Base-by-base conservation (phyloP, 2,797 vertebrate species). In the Dendrocincla fuliginosa region DNA sequence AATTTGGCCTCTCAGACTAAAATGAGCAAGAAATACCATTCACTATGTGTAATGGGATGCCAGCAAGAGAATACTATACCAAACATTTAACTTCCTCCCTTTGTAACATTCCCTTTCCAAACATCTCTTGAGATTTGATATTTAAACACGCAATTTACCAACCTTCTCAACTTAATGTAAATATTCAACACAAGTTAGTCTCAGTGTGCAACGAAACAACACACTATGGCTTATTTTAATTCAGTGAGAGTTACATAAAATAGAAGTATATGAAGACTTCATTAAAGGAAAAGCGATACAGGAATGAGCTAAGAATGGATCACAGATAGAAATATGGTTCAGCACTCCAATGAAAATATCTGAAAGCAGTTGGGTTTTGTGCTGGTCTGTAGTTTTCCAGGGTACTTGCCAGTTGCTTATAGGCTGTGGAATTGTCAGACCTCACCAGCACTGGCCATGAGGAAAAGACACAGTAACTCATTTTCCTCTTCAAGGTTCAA, bases 81-180 rank as follows among this genome's bases (percentile, higher is more conserved):
- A 96, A 95, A 88, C 84, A 92, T 89, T 93, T 80, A 89, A 95
- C 95, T 97, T 97, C 92, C 92, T 94, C 84, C 64, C 89, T 93
- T 95, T 95, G 78, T 96, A 97, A 94, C 79, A 35, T 81, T 94
- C 94, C 37, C 73, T 57, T 78, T 89, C 65, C 89, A 95, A 95
- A 91, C 69, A 91, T 95, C 95, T 94, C 95, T 82, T 89, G 95
- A 93, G 92, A 95, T 92, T 94, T 64, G 80, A 95, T 97, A 96
- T 86, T 96, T 95, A 96, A 97, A 95, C 89, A 93, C 75, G 73
- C 55, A 94, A 96, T 96, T 94, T 96, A 95, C 92, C 84, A 93
- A 84, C 41, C 76, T 93, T 83, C 89, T 79, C 77, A 90, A 47
- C 70, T 85, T 79, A 90, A 96, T 61, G 78, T 95, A 95, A 96